A percentile compares a stretch with the other conserved stretches of the same genome.
phyloP scores from a whole-genome alignment of 92 coral and sea anemone genomes.

The Actinernus sp. region DNA sequence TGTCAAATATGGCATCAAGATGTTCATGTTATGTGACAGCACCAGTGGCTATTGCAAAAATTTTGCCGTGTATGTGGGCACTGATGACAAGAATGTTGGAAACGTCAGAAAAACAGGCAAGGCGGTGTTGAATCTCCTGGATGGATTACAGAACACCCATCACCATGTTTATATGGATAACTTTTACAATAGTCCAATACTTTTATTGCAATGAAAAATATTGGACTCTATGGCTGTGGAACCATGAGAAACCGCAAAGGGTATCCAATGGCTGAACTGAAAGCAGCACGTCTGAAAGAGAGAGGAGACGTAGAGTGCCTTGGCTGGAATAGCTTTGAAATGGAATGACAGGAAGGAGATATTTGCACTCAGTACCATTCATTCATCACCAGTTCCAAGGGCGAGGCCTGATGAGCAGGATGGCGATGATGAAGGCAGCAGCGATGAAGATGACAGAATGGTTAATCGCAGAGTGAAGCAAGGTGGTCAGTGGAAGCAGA shows the following conservation, averaged over 20 bases:
- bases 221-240: constrained; percentile 8
- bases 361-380: constrained; percentile 32
- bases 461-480: background rate
- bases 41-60: constrained; percentile 36
- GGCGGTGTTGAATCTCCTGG: constrained; percentile 17
- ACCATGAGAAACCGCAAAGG: background rate
- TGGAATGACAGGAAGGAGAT: constrained; percentile 43
- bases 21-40: constrained; percentile 49
- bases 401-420: too few species aligned
- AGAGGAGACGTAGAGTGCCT: too few species aligned
- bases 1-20: constrained; percentile 50
- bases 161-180: constrained; percentile 11
- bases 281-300: background rate
- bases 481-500: background rate
- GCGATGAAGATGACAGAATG: background rate
- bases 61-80: constrained; percentile 25
- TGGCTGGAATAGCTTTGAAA: too few species aligned
- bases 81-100: constrained; percentile 19
- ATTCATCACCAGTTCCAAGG: constrained; percentile 20
- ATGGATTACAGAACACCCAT: background rate
- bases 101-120: constrained; percentile 38
- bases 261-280: background rate
- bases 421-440: background rate
- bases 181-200: constrained; percentile 4
- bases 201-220: background rate